Evolutionary conservation across 2,888 invertebrate species (phyloP).

Genomic region (Neoaliturus tenellus): DNA sequence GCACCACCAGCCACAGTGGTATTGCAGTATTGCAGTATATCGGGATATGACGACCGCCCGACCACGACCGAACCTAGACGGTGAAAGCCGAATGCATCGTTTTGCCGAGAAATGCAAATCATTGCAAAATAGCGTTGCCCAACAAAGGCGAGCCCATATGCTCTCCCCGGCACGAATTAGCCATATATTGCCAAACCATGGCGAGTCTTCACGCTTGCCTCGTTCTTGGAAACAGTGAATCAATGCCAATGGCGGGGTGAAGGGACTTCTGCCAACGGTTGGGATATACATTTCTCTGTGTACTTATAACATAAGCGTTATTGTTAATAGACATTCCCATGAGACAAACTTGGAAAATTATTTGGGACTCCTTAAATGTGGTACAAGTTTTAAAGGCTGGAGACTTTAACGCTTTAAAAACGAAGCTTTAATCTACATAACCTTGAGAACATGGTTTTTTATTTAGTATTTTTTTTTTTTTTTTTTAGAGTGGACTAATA

Average conservation of each 20-base stretch:
- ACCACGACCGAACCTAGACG: background rate
- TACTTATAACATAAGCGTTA: no score
- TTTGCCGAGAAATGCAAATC: conserved; percentile 49
- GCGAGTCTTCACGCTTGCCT: background rate
- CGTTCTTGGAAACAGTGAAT: conserved; percentile 18
- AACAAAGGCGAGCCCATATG: conserved; percentile 50
- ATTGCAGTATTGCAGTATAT: background rate
- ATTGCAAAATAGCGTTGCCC: conserved; percentile 44
- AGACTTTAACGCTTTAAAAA: no score
- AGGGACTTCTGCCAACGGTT: no score
- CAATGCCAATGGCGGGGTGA: background rate
- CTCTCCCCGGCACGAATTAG: conserved; percentile 38
- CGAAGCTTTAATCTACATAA: no score
- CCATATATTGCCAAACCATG: conserved; percentile 47
- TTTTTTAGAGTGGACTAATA: no score
- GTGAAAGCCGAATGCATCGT: conserved; percentile 53
- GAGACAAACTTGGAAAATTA: no score
- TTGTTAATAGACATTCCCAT: no score
- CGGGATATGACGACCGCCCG: conserved; percentile 39
- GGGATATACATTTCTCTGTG: no score
- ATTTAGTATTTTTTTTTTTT: no score
- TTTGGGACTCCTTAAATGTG: no score
- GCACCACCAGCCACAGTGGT: background rate
- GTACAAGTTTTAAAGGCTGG: no score
- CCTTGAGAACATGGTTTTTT: no score